A percentile compares a stretch with the other conserved stretches of the same genome.
Evolutionary conservation across 2,888 invertebrate species (phyloP).

Genomic region (Phalera bucephala): DNA sequence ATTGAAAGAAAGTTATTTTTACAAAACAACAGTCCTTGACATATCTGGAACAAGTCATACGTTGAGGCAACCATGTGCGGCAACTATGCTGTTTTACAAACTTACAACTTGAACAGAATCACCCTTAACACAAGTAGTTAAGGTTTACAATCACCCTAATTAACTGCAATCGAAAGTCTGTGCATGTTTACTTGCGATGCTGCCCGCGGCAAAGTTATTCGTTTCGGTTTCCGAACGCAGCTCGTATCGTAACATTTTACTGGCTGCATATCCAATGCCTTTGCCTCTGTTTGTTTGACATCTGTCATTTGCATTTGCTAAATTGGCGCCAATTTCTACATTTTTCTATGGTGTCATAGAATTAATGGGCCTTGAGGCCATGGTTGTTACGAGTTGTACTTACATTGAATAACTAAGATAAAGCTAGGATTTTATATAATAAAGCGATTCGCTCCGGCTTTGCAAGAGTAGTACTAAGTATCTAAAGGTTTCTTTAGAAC

Average conservation of each 20-base stretch:
- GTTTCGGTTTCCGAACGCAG: conserved; percentile 53
- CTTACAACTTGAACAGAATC: conserved; percentile 8
- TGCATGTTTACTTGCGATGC: conserved; percentile 58
- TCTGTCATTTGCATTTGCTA: conserved; percentile 29
- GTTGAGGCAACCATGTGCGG: conserved; percentile 50
- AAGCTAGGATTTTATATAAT: no score
- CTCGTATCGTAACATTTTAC: conserved; percentile 60
- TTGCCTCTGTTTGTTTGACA: conserved; percentile 44
- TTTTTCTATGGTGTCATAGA: conserved; percentile 1
- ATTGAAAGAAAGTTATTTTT: conserved; percentile 64
- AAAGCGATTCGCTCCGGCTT: no score
- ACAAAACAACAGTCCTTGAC: conserved; percentile 70
- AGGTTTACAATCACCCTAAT: conserved; percentile 21
- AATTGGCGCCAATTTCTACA: conserved; percentile 27
- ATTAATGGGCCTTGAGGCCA: background rate
- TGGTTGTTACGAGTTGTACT: background rate
- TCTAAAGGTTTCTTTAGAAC: no score
- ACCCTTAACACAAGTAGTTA: conserved; percentile 19
- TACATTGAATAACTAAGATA: no score
- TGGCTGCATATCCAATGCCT: conserved; percentile 62
- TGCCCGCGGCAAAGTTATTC: conserved; percentile 57
- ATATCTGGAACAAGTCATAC: conserved; percentile 61
- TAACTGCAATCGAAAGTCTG: conserved; percentile 26
- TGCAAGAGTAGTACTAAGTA: no score
- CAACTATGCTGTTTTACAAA: conserved; percentile 20